phyloP scores from a whole-genome alignment of 2,113 vertebrate genomes.

The Serilophus lunatus region DNA sequence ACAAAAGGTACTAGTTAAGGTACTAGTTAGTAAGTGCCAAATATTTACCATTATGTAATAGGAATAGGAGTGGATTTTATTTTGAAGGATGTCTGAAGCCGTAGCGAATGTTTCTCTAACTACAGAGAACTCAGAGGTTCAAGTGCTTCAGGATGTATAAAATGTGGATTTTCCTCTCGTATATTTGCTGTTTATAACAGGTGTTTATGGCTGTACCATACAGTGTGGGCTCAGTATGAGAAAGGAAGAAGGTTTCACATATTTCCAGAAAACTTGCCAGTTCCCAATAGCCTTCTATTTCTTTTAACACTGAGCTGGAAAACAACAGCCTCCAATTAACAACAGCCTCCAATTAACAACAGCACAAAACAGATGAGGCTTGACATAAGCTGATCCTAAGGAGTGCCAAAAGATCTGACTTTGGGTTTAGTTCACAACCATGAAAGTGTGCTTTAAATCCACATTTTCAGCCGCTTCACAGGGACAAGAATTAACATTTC shows the following conservation, averaged over 20 bases:
- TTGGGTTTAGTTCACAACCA: not conserved
- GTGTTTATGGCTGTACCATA: conserved; percentile 45
- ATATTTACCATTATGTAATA: not conserved
- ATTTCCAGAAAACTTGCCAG: conserved; percentile 47
- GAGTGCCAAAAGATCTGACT: not conserved
- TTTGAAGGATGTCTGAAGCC: conserved; percentile 24
- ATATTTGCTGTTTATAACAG: conserved; percentile 53
- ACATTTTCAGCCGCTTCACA: not conserved
- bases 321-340: not conserved
- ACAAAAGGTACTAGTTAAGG: not conserved
- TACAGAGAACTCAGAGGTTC: conserved; percentile 21
- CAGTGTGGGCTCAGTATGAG: not conserved
- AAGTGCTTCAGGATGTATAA: conserved; percentile 62
- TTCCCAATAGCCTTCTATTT: not conserved
- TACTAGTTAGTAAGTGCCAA: conserved; percentile 11
- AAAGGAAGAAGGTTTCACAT: conserved; percentile 31
- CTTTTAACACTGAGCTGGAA: not conserved
- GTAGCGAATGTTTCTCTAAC: not conserved
- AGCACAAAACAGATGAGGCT: not conserved
- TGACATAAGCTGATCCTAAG: not conserved
- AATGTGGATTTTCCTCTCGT: conserved; percentile 49
- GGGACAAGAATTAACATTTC: not conserved
- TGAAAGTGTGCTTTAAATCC: not conserved
- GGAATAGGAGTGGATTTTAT: not conserved
- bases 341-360: not conserved